phyloP scores from a whole-genome alignment of 2,888 invertebrate species.

The Fragum fragum region DNA sequence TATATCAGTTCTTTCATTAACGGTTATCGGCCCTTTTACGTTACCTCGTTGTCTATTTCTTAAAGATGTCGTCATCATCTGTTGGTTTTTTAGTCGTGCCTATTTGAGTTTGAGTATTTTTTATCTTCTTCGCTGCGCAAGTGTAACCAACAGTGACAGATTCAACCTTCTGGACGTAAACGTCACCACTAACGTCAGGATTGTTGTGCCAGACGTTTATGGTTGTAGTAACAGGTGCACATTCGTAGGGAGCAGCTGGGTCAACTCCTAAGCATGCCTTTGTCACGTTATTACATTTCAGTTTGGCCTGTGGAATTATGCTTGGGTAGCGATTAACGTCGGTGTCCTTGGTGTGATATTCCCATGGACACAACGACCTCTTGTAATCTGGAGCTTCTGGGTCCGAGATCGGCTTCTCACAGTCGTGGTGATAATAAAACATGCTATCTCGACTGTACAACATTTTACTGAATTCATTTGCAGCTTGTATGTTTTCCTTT shows the following conservation, averaged over 20 bases:
- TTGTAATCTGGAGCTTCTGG: slow-evolving; percentile 27
- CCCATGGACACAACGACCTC: slow-evolving; percentile 63
- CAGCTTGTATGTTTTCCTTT: not conserved
- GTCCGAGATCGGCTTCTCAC: not conserved
- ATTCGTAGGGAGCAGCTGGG: not conserved
- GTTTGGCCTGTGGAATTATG: slow-evolving; percentile 38
- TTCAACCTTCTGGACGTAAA: not conserved
- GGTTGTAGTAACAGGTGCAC: not conserved
- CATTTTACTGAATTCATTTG: not conserved
- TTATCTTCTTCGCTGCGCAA: not conserved
- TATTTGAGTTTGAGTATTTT: not conserved
- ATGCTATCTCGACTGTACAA: not conserved
- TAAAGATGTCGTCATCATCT: not conserved
- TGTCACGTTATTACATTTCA: not conserved
- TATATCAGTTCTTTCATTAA: too few species aligned
- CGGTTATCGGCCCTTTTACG: too few species aligned
- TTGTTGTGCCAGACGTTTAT: not conserved
- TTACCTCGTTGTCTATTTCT: too few species aligned
- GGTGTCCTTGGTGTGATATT: slow-evolving; percentile 39
- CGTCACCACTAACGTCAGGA: not conserved
- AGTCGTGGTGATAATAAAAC: not conserved
- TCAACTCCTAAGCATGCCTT: not conserved
- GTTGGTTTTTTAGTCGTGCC: not conserved
- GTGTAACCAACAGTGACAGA: not conserved
- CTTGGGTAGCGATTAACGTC: slow-evolving; percentile 40